Percentiles rank a stretch among this genome's conserved stretches.
Evolutionary conservation across 1,140 invertebrate genomes (phyloP).

Genomic region (Protaetia brevitarsis): DNA sequence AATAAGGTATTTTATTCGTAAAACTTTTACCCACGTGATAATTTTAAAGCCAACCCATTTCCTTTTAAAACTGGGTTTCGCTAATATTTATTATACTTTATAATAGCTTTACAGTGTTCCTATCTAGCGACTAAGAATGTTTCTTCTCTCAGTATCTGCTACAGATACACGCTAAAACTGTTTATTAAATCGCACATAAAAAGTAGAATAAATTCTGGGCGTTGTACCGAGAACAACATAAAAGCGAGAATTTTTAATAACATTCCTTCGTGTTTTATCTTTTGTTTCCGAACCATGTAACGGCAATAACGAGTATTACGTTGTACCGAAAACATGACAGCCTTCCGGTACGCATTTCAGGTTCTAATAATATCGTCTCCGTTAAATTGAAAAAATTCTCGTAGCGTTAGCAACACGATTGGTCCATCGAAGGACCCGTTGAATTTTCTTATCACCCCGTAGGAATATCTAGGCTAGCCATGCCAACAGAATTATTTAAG

Average conservation of each 20-base stretch:
- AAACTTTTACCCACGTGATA: too few relatives aligned
- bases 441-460: not conserved
- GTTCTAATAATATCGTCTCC: not conserved
- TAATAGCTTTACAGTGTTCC: too few relatives aligned
- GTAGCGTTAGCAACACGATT: not conserved
- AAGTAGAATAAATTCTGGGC: too few relatives aligned
- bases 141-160: too few relatives aligned
- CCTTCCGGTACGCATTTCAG: not conserved
- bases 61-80: too few relatives aligned
- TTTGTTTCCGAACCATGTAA: not conserved
- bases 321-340: not conserved
- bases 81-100: too few relatives aligned
- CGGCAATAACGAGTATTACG: not conserved
- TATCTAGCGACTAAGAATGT: too few relatives aligned
- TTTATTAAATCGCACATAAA: too few relatives aligned
- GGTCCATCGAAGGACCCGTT: not conserved
- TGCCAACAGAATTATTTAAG: not conserved
- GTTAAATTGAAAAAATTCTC: slow-evolving; percentile 9
- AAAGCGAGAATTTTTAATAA: not conserved
- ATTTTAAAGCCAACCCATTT: too few relatives aligned
- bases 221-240: too few relatives aligned
- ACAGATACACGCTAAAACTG: too few relatives aligned
- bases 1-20: too few relatives aligned
- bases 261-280: not conserved
- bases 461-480: not conserved